Evolutionary conservation across 2,797 vertebrate genomes (phyloP).

Genomic region (Jordanella pulchra): DNA sequence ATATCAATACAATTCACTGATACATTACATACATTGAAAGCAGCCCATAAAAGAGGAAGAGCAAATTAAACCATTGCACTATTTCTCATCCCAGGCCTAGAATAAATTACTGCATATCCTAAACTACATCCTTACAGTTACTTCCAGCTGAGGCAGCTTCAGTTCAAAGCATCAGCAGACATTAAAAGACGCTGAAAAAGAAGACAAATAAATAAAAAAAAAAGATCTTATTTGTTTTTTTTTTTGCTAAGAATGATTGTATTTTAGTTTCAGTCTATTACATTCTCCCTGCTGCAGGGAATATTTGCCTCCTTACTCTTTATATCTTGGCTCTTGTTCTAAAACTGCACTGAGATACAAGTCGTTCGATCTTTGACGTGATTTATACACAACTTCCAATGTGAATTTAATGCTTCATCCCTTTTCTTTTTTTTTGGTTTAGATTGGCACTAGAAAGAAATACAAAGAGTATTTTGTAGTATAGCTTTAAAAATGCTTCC

Average conservation of each 20-base stretch:
- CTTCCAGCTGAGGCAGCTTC: conserved; percentile 1
- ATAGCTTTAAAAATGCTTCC: background rate
- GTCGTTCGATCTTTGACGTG: conserved; percentile 21
- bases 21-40: conserved; percentile 49
- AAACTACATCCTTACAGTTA: conserved; percentile 43
- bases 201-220: conserved; percentile 10
- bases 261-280: conserved; percentile 7
- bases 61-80: conserved; percentile 64
- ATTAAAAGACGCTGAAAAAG: conserved; percentile 37
- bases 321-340: conserved; percentile 36
- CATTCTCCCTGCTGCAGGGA: conserved; percentile 51
- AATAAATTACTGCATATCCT: conserved; percentile 49
- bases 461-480: background rate
- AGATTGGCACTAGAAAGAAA: background rate
- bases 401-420: background rate
- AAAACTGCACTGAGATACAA: conserved; percentile 17
- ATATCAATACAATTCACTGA: conserved; percentile 26
- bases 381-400: background rate
- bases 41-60: conserved; percentile 51
- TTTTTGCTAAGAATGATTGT: conserved; percentile 35
- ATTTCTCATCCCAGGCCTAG: conserved; percentile 49
- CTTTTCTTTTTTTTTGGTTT: background rate
- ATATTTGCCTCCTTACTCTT: conserved; percentile 4
- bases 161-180: conserved; percentile 28
- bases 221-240: conserved; percentile 4